Base-by-base conservation (phyloP, 1,140 invertebrate species). In the Oedothorax gibbosus region DNA sequence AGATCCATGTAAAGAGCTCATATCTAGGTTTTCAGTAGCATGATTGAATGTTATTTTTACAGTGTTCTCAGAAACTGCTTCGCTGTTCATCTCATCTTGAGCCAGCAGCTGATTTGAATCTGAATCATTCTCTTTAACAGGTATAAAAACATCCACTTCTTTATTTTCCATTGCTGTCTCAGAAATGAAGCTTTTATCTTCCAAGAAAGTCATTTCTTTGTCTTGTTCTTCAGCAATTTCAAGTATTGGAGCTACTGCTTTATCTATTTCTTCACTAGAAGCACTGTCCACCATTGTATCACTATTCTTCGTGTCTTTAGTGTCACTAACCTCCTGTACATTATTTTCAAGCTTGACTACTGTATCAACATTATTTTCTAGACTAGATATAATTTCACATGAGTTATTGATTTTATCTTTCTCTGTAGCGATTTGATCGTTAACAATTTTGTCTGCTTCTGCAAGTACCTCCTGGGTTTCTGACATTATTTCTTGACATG, bases 231-330 rank as follows among this genome's bases (percentile, higher is more conserved):
- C 72, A 56, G 57, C 62, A 14, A 12, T 51, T 21, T 65, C 51
- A 14, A 84, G 20, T 49, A 84, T 57, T 12, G 81, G 81, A 56
- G 81, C 72, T 56, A 84, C 51, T 49, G 71, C 81, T 11, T 69
- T 82, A 62, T 84, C 72, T 56, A 84, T 49, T 64, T 64, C 69
- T 18, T 35, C 18, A 35, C 53, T 20, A 60, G 9, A 15, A 54
- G 10, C 7, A 75, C 4, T 50, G 57, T 60, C 20, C n/a, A n/a
- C 9, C 11, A 57, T 57, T 11, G 51, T 35, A 71, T 15, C 20
- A 18, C 50, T 18, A 71, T 12, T 71, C 20, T 53, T n/a, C 10
- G 69, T n/a, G 6, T 53, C n/a, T n/a, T 71, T 15, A n/a, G 9
- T 35, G n/a, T 71, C 69, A 11, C 11, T 10, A 51, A 53, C 15